Base-by-base conservation (phyloP, 2,888 invertebrate species). In the Schrankia costaestrigalis region DNA sequence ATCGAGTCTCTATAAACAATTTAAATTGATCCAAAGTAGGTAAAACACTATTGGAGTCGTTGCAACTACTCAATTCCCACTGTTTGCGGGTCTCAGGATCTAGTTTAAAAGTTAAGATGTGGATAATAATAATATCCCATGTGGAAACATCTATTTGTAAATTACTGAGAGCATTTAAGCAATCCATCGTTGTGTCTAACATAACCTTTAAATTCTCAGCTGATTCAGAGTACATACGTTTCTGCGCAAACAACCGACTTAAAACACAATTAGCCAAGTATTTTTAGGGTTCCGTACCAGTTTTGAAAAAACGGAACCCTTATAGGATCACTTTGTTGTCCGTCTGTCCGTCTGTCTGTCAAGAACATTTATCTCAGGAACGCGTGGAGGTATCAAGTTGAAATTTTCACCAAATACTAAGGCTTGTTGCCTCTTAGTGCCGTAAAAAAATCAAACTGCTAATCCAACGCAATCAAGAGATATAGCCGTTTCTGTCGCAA, bases 211-310 rank as follows among this genome's bases (percentile, higher is more conserved):
- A 19, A 1, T 14, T 10, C 2, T 17, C 3, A 9, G 35, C 30
- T 10, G 35, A 40, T 26, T 40, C 31, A 8, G 10, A 14, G 0
- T 26, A 7, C 22, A 31, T 17, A 22, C 17, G 26, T 12, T 17
- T 21, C 3, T 24, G 9, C 12, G 21, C 26, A 18, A 33, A 38
- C 2, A 38, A 28, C 5, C 33, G 19, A 22, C 47, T 55, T 7
- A 56, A 28, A 17, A 60, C 47, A 28, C 41, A 35, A 27, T 50
- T 49, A 1, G 39, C 26, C 1, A 57, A 17, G 24, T 42, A 56
- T n/a, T n/a, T n/a, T 30, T 51, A n/a, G n/a, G n/a, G n/a, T n/a
- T n/a, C n/a, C n/a, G n/a, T n/a, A n/a, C n/a, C n/a, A n/a, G n/a
- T n/a, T n/a, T n/a, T n/a, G n/a, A n/a, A n/a, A n/a, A n/a, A n/a